phyloP scores from a whole-genome alignment of 1,140 invertebrate genomes.

The Hycleus cichorii region DNA sequence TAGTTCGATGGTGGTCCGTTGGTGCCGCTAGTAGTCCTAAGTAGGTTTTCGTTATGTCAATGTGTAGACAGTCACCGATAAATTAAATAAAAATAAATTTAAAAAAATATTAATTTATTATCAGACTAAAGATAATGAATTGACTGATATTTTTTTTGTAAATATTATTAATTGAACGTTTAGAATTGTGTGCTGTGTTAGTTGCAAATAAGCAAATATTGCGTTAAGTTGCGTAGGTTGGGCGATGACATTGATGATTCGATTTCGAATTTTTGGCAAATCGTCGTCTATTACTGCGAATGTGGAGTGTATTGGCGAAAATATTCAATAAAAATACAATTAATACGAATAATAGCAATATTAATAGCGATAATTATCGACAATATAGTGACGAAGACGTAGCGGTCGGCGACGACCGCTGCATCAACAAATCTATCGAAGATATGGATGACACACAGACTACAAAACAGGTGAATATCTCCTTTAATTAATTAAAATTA shows the following conservation, averaged over 20 bases:
- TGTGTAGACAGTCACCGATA: slow-evolving; percentile 15
- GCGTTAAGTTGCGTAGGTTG: slow-evolving; percentile 21
- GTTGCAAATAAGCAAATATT: too few relatives aligned
- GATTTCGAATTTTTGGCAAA: slow-evolving; percentile 8
- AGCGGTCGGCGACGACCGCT: slow-evolving; percentile 4
- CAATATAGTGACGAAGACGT: slow-evolving; percentile 5
- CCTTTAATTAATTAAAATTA: too few relatives aligned
- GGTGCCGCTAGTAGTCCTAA: slow-evolving; percentile 2
- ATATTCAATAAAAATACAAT: slow-evolving; percentile 22
- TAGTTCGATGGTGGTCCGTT: background rate
- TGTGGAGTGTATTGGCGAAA: slow-evolving; percentile 28
- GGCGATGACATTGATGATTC: slow-evolving; percentile 29
- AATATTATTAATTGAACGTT: too few relatives aligned
- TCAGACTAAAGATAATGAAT: background rate
- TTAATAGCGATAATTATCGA: slow-evolving; percentile 5
- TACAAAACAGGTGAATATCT: slow-evolving; percentile 25
- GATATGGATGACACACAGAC: slow-evolving; percentile 22
- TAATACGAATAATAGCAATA: background rate
- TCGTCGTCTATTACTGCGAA: slow-evolving; percentile 10
- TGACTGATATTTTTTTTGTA: slow-evolving; percentile 5
- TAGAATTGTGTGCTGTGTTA: too few relatives aligned
- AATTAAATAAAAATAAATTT: slow-evolving; percentile 3
- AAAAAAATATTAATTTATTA: background rate
- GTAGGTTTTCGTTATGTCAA: slow-evolving; percentile 21
- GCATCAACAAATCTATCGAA: slow-evolving; percentile 7